Evolutionary conservation across 1,140 invertebrate genomes (phyloP).

Genomic region (Drosophila sucinea): DNA sequence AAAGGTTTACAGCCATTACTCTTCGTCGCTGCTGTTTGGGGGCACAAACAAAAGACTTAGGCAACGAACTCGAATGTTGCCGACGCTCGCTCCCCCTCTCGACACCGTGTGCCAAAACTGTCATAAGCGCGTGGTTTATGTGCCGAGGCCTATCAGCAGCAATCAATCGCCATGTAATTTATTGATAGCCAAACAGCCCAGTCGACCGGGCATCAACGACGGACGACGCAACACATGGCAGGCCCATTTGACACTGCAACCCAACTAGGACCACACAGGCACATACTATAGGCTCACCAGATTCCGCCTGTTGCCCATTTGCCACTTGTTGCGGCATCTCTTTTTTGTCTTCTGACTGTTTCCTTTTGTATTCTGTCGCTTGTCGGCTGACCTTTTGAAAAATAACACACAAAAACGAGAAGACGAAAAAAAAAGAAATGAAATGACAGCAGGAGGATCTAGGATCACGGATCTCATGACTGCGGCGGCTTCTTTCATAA

Average conservation of each 20-base stretch:
- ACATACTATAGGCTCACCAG: neutral
- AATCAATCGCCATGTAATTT: constrained; percentile 74
- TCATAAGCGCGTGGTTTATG: constrained; percentile 76
- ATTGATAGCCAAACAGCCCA: constrained; percentile 54
- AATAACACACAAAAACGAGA: constrained; percentile 23
- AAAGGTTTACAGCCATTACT: constrained; percentile 81
- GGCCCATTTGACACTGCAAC: constrained; percentile 34
- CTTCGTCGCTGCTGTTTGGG: constrained; percentile 73
- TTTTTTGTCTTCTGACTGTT: constrained; percentile 52
- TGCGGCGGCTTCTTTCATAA: constrained; percentile 61
- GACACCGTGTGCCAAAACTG: constrained; percentile 69
- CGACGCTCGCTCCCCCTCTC: constrained; percentile 20
- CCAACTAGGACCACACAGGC: constrained; percentile 45
- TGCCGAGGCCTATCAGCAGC: constrained; percentile 73
- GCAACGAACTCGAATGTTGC: constrained; percentile 57
- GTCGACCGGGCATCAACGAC: constrained; percentile 4
- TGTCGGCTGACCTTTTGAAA: constrained; percentile 59
- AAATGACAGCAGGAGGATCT: constrained; percentile 20
- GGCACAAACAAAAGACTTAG: constrained; percentile 79
- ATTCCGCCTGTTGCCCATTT: constrained; percentile 28
- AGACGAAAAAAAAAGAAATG: neutral
- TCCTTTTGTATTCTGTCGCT: constrained; percentile 32
- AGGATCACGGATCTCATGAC: constrained; percentile 51
- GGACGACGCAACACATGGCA: constrained; percentile 30
- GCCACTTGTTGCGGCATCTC: constrained; percentile 59